phyloP scores from a whole-genome alignment of 2,113 vertebrate genomes.

The Thamnaconus septentrionalis region DNA sequence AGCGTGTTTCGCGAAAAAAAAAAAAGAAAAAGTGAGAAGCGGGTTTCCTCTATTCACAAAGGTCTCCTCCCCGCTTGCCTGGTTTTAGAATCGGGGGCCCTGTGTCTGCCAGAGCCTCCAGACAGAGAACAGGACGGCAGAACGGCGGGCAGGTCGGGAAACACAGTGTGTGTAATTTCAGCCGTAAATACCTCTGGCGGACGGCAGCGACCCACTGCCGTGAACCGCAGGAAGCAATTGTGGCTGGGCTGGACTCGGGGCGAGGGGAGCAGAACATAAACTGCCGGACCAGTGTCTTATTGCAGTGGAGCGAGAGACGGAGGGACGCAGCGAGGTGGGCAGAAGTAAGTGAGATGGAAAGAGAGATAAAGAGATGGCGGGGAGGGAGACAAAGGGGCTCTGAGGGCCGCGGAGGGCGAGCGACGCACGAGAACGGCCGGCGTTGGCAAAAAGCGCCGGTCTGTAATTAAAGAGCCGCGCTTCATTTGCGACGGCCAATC shows the following conservation, averaged over 20 bases:
- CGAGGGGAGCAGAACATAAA: slow-evolving; percentile 54
- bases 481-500: slow-evolving; percentile 72
- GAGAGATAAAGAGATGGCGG: slow-evolving; percentile 37
- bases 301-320: slow-evolving; percentile 62
- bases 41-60: not conserved
- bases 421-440: slow-evolving; percentile 36
- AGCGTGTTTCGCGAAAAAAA: no score
- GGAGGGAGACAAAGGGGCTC: slow-evolving; percentile 8
- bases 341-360: slow-evolving; percentile 48
- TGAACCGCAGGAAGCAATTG: slow-evolving; percentile 64
- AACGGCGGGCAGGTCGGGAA: slow-evolving; percentile 24
- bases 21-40: no score
- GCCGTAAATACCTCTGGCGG: slow-evolving; percentile 65
- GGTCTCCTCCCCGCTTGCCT: slow-evolving; percentile 21
- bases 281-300: slow-evolving; percentile 66
- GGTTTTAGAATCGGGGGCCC: slow-evolving; percentile 52
- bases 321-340: slow-evolving; percentile 38
- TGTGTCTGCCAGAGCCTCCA: slow-evolving; percentile 26
- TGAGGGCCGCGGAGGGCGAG: slow-evolving; percentile 18
- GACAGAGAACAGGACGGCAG: slow-evolving; percentile 25
- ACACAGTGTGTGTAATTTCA: slow-evolving; percentile 65
- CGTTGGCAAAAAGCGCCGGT: slow-evolving; percentile 49
- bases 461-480: slow-evolving; percentile 72
- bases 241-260: slow-evolving; percentile 46
- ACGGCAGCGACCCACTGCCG: slow-evolving; percentile 60